Conservation (phyloP, 2,888 invertebrate species). For the Plebejus argus region DNA sequence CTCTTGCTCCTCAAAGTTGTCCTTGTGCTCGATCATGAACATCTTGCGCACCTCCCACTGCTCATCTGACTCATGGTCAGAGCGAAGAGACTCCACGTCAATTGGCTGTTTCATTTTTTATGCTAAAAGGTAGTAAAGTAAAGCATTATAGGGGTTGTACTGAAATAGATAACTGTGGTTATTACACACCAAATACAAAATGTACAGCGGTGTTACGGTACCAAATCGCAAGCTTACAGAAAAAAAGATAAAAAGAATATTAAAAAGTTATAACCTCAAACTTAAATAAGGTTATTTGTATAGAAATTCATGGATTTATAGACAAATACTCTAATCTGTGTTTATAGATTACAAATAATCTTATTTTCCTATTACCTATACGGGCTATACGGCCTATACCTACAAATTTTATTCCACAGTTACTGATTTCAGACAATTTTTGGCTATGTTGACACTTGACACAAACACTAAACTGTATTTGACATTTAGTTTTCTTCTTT, state of each 20-base stretch:
- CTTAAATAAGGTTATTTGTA: not conserved
- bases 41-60: conserved; percentile 92
- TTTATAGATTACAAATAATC: not conserved
- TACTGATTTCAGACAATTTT: not conserved
- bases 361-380: not conserved
- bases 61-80: conserved; percentile 92
- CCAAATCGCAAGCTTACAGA: not conserved
- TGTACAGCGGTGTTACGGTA: too few species aligned
- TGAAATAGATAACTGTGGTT: too few species aligned
- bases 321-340: too few species aligned
- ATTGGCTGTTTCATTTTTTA: conserved; percentile 55
- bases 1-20: conserved; percentile 88
- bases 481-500: not conserved
- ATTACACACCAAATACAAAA: too few species aligned
- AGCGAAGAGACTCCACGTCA: conserved; percentile 86
- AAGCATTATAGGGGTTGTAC: too few species aligned
- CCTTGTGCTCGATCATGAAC: conserved; percentile 90
- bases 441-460: not conserved
- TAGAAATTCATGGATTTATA: not conserved
- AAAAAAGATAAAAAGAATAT: not conserved
- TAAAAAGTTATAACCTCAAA: not conserved
- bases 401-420: not conserved
- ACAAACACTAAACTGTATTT: not conserved
- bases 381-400: too few species aligned
- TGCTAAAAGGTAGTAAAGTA: not conserved